Base-by-base conservation (phyloP, 2,113 vertebrate species). In the Ornithorhynchus anatinus region DNA sequence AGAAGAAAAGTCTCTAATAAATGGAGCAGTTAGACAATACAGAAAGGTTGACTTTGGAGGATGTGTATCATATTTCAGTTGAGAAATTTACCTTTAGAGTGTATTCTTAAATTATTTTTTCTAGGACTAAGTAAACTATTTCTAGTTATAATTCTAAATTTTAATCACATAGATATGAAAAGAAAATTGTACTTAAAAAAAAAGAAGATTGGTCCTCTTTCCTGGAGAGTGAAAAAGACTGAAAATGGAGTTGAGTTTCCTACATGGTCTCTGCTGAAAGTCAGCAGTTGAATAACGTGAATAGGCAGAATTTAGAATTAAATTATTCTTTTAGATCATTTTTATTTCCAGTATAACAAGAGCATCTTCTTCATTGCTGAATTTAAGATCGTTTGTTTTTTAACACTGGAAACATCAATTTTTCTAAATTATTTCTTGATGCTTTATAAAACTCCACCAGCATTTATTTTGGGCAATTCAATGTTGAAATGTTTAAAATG, bases 1-100 rank as follows among this genome's bases (percentile, higher is more conserved):
- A 85, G 75, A 84, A 84, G 81, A 86, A 90, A 89, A 90, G 88
- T 84, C 84, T 89, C 79, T 87, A 89, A 72, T 87, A 81, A 88
- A 84, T 77, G 78, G 74, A 61, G 73, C 77, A 86, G 86, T 82
- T 79, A 66, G 63, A 75, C 77, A 72, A 73, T 80, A 90, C 89
- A 90, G 85, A 91, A 88, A 88, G 86, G 87, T 87, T 87, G 80
- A 78, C 82, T 86, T 84, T 89, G 69, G 75, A 73, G 78, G 40
- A 77, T 74, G 82, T 69, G 80, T 84, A 89, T 92, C 70, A 39
- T 53, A 76, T 92, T 94, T 89, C 91, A 15, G 36, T 76, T 62
- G 31, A 10, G 72, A 79, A 33, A 20, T 59, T 73, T 53, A 65
- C 23, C 50, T 9, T 43, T 33, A 47, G 56, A 23, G 42, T 84